phyloP scores from a whole-genome alignment of 2,797 vertebrate species.

The Pristis pectinata region DNA sequence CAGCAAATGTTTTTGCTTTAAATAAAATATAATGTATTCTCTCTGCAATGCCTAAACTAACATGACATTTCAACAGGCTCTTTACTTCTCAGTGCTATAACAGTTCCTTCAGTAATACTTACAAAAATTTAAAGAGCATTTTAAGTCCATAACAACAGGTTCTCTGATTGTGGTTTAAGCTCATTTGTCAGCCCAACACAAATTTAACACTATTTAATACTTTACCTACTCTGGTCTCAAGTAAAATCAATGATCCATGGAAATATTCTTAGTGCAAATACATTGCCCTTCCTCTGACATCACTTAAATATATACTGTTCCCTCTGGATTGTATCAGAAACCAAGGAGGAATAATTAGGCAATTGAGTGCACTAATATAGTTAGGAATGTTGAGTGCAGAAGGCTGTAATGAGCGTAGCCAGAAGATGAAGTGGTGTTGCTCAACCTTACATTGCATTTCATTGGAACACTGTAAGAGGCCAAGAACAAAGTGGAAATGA shows the following conservation, averaged over 20 bases:
- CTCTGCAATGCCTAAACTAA: background rate
- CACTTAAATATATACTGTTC: background rate
- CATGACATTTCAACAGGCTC: slow-evolving; percentile 12
- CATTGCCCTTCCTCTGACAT: background rate
- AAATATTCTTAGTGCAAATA: background rate
- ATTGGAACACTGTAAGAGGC: too few species aligned
- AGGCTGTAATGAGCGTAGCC: too few species aligned
- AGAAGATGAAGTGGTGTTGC: too few species aligned
- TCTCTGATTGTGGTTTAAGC: background rate
- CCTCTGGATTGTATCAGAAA: background rate
- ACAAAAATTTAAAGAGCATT: slow-evolving; percentile 22
- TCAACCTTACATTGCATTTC: too few species aligned
- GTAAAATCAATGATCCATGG: background rate
- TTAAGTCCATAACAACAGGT: background rate
- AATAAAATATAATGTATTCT: slow-evolving; percentile 27
- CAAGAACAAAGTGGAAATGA: too few species aligned
- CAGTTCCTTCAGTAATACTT: background rate
- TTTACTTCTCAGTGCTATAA: slow-evolving; percentile 4
- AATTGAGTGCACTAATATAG: background rate
- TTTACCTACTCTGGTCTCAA: background rate
- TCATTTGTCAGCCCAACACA: background rate
- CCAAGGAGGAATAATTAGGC: background rate
- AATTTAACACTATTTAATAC: background rate
- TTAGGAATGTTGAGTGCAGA: background rate
- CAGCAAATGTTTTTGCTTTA: slow-evolving; percentile 3